phyloP scores from a whole-genome alignment of 2,888 invertebrate species.

The Athripsodes cinereus region DNA sequence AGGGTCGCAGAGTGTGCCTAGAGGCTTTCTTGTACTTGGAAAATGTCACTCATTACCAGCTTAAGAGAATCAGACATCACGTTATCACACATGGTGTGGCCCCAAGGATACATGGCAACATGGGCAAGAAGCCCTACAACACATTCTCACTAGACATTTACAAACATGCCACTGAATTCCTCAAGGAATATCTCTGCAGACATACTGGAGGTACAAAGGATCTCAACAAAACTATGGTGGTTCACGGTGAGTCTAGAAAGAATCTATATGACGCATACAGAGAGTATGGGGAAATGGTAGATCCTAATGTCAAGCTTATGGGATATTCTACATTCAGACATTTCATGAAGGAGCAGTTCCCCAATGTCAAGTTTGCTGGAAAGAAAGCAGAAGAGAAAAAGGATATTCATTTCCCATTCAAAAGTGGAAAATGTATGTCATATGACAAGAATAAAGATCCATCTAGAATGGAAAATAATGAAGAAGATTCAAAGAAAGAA shows the following conservation, averaged over 20 bases:
- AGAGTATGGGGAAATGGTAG: conserved; percentile 64
- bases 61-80: conserved; percentile 71
- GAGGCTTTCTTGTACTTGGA: conserved; percentile 75
- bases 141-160: conserved; percentile 74
- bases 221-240: conserved; percentile 44
- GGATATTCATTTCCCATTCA: conserved; percentile 42
- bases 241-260: conserved; percentile 55
- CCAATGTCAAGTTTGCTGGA: conserved; percentile 67
- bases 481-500: conserved; percentile 44
- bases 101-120: conserved; percentile 71
- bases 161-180: conserved; percentile 69
- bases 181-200: conserved; percentile 65
- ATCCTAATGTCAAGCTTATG: conserved; percentile 68
- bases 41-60: conserved; percentile 73
- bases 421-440: conserved; percentile 50
- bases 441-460: conserved; percentile 51
- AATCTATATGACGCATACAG: conserved; percentile 70
- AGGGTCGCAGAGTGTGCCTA: conserved; percentile 69
- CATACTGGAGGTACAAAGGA: conserved; percentile 54
- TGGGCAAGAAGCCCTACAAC: conserved; percentile 74
- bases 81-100: conserved; percentile 74
- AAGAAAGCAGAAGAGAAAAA: conserved; percentile 49
- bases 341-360: conserved; percentile 77
- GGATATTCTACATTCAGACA: conserved; percentile 75
- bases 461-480: conserved; percentile 45